A percentile compares a stretch with the other conserved stretches of the same genome.
These are phyloP conservation scores for Dipus sagitta DNA, from an alignment of 2,797 vertebrate species.

Conservation along the genomic window DNA sequence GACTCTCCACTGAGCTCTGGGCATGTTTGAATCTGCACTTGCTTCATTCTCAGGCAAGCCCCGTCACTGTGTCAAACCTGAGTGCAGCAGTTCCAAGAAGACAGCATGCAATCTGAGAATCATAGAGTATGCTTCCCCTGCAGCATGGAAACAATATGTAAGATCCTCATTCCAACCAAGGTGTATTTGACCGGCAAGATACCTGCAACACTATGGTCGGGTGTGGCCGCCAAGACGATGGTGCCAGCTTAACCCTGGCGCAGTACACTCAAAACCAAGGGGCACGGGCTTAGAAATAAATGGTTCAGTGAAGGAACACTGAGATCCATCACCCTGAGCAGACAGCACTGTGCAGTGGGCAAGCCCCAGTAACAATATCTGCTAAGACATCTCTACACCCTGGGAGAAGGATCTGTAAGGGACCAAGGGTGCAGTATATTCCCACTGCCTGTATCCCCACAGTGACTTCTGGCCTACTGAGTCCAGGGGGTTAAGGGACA, in stretches of 20 bases:
- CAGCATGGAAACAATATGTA: too few species aligned
- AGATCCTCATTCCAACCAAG: too few species aligned
- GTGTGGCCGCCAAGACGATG: too few species aligned
- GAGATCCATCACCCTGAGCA: too few species aligned
- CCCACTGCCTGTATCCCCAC: fast-evolving
- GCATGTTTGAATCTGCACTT: fast-evolving
- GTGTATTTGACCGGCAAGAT: not conserved
- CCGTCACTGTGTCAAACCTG: fast-evolving
- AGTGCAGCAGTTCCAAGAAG: fast-evolving
- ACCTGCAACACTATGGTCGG: not conserved
- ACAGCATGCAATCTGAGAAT: not conserved
- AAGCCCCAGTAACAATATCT: not conserved
- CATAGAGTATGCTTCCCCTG: not conserved
- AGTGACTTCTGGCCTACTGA: fast-evolving
- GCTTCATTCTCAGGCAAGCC: fast-evolving
- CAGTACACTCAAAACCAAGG: too few species aligned
- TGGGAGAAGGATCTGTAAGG: too few species aligned
- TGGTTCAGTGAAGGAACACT: not conserved
- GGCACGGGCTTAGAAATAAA: fast-evolving
- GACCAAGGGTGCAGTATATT: too few species aligned
- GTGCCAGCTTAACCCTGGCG: too few species aligned
- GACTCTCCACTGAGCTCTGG: fast-evolving
- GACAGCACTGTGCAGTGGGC: fast-evolving
- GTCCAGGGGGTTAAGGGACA: fast-evolving
- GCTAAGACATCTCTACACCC: too few species aligned